A percentile compares a stretch with the other conserved stretches of the same genome.
These are phyloP conservation scores for Aphelenchoides bicaudatus DNA, from an alignment of 2,888 invertebrate species.

Conservation along the genomic window DNA sequence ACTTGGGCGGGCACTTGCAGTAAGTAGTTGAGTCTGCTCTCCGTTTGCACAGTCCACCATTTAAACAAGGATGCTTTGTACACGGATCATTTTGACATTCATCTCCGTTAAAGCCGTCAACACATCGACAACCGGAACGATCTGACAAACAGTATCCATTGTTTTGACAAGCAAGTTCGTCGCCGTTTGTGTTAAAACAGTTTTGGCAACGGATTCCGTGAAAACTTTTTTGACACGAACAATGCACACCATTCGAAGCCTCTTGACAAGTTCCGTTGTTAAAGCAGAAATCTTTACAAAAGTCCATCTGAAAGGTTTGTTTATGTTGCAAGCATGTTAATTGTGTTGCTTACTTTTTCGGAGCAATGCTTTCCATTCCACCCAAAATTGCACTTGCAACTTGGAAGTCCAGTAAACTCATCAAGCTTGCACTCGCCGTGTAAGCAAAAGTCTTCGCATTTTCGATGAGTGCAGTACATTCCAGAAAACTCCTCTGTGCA, in stretches of 20 bases:
- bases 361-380: neutral
- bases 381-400: constrained; percentile 4
- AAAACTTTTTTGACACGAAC: neutral
- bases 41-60: constrained; percentile 18
- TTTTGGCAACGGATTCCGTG: constrained; percentile 3
- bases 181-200: neutral
- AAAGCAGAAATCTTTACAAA: neutral
- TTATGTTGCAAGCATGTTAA: neutral
- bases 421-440: neutral
- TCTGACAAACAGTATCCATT: constrained; percentile 4
- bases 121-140: constrained; percentile 11
- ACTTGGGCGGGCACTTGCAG: constrained; percentile 56
- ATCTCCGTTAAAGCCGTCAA: constrained; percentile 12
- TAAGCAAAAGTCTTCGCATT: neutral
- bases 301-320: neutral
- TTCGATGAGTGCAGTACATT: neutral
- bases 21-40: constrained; percentile 1
- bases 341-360: constrained; percentile 3
- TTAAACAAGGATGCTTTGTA: constrained; percentile 8
- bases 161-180: constrained; percentile 4
- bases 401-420: neutral
- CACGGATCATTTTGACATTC: constrained; percentile 17
- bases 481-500: too few relatives aligned
- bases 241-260: constrained; percentile 11
- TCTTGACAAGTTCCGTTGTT: neutral